A percentile compares a stretch with the other conserved stretches of the same genome.
phyloP scores from a whole-genome alignment of 1,140 invertebrate species.

The Lordiphosa clarofinis region DNA sequence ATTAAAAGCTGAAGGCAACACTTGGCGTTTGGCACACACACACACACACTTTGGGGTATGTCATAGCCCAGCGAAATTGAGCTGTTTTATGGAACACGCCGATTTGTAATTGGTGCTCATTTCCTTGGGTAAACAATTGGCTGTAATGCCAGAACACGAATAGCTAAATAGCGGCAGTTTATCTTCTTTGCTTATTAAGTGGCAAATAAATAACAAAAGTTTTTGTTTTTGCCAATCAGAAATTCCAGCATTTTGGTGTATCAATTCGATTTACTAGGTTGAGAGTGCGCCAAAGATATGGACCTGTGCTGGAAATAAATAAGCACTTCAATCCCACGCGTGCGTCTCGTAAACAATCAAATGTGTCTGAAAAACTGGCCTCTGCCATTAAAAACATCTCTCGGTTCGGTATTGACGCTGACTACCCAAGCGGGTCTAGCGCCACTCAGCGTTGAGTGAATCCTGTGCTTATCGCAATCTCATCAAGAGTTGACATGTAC shows the following conservation, averaged over 20 bases:
- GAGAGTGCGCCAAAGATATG: constrained; percentile 7
- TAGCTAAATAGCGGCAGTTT: constrained; percentile 30
- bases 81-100: too few relatives aligned
- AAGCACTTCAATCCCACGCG: constrained; percentile 14
- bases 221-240: constrained; percentile 25
- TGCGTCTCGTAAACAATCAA: constrained; percentile 12
- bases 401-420: constrained; percentile 4
- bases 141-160: neutral
- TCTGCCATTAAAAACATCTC: constrained; percentile 5
- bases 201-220: constrained; percentile 36
- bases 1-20: too few relatives aligned
- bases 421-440: constrained; percentile 2
- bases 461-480: constrained; percentile 4
- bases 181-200: constrained; percentile 41
- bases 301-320: constrained; percentile 12
- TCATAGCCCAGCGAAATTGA: too few relatives aligned
- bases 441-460: constrained; percentile 2
- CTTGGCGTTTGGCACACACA: too few relatives aligned
- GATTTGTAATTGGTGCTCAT: too few relatives aligned
- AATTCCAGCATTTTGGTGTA: too few relatives aligned
- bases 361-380: constrained; percentile 8
- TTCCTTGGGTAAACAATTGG: too few relatives aligned
- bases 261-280: constrained; percentile 25
- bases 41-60: too few relatives aligned
- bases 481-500: constrained; percentile 3